These are phyloP conservation scores for Eubasilissa splendida DNA, from an alignment of 2,888 invertebrate genomes.

Conservation along the genomic window DNA sequence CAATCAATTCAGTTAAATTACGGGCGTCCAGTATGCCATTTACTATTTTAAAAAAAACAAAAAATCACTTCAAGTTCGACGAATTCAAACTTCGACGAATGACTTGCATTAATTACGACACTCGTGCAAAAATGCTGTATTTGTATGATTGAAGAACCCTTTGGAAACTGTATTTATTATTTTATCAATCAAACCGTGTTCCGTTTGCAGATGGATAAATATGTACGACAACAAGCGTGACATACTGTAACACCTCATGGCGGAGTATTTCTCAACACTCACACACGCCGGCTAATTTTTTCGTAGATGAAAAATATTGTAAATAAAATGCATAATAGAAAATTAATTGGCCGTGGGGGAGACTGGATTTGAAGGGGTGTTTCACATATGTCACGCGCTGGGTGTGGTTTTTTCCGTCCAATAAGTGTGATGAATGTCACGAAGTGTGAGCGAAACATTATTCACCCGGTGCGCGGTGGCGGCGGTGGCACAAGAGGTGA, in stretches of 20 bases:
- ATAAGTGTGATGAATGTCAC: constrained; percentile 48
- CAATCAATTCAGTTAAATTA: no score
- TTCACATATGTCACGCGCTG: constrained; percentile 2
- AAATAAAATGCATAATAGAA: constrained; percentile 32
- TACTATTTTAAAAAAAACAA: no score
- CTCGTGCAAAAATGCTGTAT: no score
- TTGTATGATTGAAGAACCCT: no score
- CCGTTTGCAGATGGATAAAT: no score
- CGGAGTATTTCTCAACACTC: constrained; percentile 18
- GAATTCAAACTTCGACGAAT: no score
- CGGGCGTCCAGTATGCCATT: no score
- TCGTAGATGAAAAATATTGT: neutral
- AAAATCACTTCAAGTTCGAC: no score
- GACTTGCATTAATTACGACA: no score
- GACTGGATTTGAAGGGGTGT: constrained; percentile 3
- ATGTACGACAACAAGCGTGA: neutral
- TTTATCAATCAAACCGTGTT: no score
- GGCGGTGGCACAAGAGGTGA: neutral
- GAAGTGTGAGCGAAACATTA: constrained; percentile 22
- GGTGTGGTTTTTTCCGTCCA: constrained; percentile 38
- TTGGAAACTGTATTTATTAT: no score
- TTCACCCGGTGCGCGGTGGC: neutral
- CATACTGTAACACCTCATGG: constrained; percentile 28
- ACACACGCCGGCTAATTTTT: neutral
- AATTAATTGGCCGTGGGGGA: constrained; percentile 38